Conservation (phyloP, 2,113 vertebrate species). For the Rhabdornis inornatus region DNA sequence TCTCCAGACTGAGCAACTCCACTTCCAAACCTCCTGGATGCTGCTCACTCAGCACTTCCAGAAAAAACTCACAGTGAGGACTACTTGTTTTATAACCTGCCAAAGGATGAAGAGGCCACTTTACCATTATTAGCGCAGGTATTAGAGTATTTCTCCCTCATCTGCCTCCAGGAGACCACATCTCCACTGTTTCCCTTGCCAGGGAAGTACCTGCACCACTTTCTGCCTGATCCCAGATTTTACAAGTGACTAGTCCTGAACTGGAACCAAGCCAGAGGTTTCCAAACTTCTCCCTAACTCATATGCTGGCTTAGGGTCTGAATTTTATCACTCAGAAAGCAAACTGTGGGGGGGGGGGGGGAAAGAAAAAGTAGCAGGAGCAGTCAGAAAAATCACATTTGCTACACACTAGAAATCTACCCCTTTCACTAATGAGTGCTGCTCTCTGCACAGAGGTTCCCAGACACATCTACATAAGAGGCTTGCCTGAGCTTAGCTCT, state of each 20-base stretch:
- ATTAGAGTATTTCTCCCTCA: neutral
- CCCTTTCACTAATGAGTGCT: neutral
- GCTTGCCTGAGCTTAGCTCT: constrained; percentile 32
- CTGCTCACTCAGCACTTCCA: neutral
- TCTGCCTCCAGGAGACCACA: neutral
- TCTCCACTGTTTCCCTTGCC: neutral
- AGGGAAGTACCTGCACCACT: neutral
- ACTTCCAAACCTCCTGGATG: neutral
- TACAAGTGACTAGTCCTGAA: neutral
- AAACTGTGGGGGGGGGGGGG: too few species aligned
- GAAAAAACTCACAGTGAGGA: neutral
- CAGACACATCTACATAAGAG: constrained; percentile 32
- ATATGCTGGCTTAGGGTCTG: neutral
- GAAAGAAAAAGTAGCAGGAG: neutral
- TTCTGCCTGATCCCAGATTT: neutral
- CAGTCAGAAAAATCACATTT: neutral
- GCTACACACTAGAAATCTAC: neutral
- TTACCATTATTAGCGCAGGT: neutral
- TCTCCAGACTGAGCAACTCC: neutral
- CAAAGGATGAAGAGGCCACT: neutral
- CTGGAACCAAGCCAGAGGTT: neutral
- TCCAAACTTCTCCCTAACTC: neutral
- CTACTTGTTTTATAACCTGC: neutral
- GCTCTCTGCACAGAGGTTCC: neutral
- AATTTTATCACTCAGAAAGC: neutral